A percentile compares a stretch with the other conserved stretches of the same genome.
These are phyloP conservation scores for Sula dactylatra DNA, from an alignment of 2,113 vertebrate genomes.

Conservation along the genomic window DNA sequence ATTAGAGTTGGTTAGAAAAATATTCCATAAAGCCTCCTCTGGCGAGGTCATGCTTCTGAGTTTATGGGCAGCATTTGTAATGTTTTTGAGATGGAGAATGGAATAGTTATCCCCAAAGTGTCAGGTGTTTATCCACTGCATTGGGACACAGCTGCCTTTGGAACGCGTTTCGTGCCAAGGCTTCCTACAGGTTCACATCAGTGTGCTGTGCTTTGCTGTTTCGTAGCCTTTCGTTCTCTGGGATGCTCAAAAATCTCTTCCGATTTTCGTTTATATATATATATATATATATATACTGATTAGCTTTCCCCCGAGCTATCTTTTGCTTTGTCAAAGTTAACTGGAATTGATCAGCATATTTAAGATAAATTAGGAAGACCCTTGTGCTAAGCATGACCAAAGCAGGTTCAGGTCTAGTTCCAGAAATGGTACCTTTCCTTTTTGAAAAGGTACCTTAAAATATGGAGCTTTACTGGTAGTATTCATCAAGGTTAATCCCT, in stretches of 20 bases:
- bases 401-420: background rate
- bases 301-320: background rate
- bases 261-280: background rate
- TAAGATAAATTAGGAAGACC: background rate
- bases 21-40: background rate
- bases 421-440: background rate
- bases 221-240: background rate
- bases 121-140: background rate
- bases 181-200: background rate
- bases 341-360: background rate
- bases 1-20: background rate
- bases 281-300: background rate
- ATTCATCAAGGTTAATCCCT: background rate
- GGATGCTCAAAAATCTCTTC: background rate
- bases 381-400: background rate
- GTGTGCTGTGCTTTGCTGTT: background rate
- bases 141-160: background rate
- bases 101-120: background rate
- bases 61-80: background rate
- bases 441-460: background rate
- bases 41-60: background rate
- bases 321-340: background rate
- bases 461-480: background rate
- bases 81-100: background rate
- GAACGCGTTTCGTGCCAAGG: background rate